Base-by-base conservation (phyloP, 2,113 vertebrate genomes). In the Eidolon helvum region DNA sequence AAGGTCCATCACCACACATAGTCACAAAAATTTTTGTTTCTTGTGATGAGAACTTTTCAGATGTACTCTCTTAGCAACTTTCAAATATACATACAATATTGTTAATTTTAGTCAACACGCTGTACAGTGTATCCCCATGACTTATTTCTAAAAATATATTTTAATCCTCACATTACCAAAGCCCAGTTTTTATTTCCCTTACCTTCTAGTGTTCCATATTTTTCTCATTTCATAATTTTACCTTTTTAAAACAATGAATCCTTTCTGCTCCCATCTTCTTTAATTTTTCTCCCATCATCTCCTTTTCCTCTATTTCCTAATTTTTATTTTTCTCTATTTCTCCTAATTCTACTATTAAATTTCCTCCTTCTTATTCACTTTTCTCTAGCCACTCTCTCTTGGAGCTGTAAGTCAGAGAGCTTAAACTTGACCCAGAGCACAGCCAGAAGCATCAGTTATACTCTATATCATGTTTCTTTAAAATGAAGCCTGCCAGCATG, bases 391-490 rank as follows among this genome's bases (percentile, higher is more conserved):
- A 8, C 12, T 93, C n/a, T 94, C 85, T 65, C 71, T 30, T 26
- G 53, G 38, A 55, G 2, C 68, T 91, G 10, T 74, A 84, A 15
- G 14, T 63, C 45, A 26, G 24, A 79, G 59, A 92, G 79, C 59
- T 90, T 92, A 85, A 96, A 78, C 85, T 74, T 90, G 77, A 91
- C 77, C 43, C 66, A 87, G 63, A 68, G 43, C 38, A 50, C 21
- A 22, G 53, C 50, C 75, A 61, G 83, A 86, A 75, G 35, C 61
- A 75, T 84, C 50, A 40, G 33, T 79, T 59, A 43, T 38, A 59
- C 16, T 68, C 35, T 24, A 14, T 45, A 50, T 66, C 45, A 57
- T 2, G 21, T 91, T 96, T 71, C 59, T 87, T 63, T 85, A 63
- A 68, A 96, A 48, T 72, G 92, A 78, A 95, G 55, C 11, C 59